These are phyloP conservation scores for Aphidius ervi DNA, from an alignment of 1,140 invertebrate species.

Conservation along the genomic window DNA sequence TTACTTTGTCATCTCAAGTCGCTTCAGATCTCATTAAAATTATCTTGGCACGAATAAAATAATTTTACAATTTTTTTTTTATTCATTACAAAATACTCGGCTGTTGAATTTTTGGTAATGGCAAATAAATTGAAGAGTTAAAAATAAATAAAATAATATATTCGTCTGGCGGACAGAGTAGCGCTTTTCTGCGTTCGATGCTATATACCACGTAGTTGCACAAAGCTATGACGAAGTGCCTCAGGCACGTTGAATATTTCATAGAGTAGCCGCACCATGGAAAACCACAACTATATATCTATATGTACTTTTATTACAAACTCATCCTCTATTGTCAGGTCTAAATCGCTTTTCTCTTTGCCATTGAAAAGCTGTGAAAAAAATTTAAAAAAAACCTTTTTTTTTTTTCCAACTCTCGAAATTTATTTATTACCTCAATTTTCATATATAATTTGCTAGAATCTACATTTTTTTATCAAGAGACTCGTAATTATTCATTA, in stretches of 20 bases:
- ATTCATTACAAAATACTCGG: not conserved
- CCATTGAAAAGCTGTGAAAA: too few relatives aligned
- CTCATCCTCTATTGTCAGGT: too few relatives aligned
- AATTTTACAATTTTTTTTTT: slow-evolving; percentile 14
- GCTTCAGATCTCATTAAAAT: slow-evolving; percentile 41
- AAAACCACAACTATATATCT: slow-evolving; percentile 21
- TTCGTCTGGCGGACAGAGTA: slow-evolving; percentile 33
- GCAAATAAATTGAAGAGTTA: slow-evolving; percentile 27
- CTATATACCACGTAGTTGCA: slow-evolving; percentile 14
- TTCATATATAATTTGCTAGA: too few relatives aligned
- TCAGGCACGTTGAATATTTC: slow-evolving; percentile 28
- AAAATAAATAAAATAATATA: slow-evolving; percentile 39
- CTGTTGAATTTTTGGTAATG: slow-evolving; percentile 19
- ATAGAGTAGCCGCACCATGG: slow-evolving; percentile 27
- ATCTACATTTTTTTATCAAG: too few relatives aligned
- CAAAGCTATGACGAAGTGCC: slow-evolving; percentile 28
- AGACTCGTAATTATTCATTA: too few relatives aligned
- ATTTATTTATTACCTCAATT: too few relatives aligned
- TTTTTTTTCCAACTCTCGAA: too few relatives aligned
- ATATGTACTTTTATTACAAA: not conserved
- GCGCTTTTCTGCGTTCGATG: slow-evolving; percentile 7
- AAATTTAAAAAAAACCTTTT: too few relatives aligned
- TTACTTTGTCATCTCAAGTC: slow-evolving; percentile 7
- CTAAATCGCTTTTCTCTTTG: too few relatives aligned
- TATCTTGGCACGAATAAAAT: slow-evolving; percentile 28